Percentiles rank a stretch among this genome's conserved stretches.
Evolutionary conservation across 2,888 invertebrate genomes (phyloP).

Genomic region (Neoaliturus tenellus): DNA sequence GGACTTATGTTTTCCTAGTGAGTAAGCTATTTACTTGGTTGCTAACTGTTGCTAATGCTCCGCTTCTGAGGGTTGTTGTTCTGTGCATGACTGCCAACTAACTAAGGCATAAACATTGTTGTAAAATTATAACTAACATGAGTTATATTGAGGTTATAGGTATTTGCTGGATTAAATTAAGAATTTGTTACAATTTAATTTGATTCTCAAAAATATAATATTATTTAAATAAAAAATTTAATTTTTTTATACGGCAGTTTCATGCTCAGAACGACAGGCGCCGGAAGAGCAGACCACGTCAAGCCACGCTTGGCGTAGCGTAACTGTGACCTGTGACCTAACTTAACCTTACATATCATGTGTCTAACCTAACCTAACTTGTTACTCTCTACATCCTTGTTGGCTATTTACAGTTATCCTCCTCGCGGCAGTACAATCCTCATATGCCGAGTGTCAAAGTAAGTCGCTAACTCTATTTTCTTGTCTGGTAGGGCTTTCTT

Average conservation of each 20-base stretch:
- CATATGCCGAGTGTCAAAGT: constrained; percentile 69
- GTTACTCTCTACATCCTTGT: constrained; percentile 31
- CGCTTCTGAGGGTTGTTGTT: background rate
- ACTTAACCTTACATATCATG: background rate
- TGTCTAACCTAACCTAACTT: background rate
- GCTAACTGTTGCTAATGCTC: background rate
- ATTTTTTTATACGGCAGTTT: background rate
- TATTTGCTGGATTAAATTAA: no score
- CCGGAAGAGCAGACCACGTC: background rate
- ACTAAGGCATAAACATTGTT: no score
- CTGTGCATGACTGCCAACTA: no score
- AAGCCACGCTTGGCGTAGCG: constrained; percentile 1
- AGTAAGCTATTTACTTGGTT: constrained; percentile 35
- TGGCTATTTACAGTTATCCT: constrained; percentile 66
- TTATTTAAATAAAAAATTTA: no score
- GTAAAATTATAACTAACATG: no score
- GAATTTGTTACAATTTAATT: no score
- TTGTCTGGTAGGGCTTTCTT: background rate
- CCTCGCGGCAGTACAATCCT: constrained; percentile 67
- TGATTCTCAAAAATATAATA: no score
- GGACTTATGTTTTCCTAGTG: constrained; percentile 57
- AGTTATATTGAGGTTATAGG: no score
- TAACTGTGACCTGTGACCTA: constrained; percentile 2
- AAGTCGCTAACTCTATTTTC: constrained; percentile 62
- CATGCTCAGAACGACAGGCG: background rate